Percentiles rank a stretch among this genome's conserved stretches.
These are phyloP conservation scores for Climacteris rufus DNA, from an alignment of 2,113 vertebrate genomes.

Conservation along the genomic window DNA sequence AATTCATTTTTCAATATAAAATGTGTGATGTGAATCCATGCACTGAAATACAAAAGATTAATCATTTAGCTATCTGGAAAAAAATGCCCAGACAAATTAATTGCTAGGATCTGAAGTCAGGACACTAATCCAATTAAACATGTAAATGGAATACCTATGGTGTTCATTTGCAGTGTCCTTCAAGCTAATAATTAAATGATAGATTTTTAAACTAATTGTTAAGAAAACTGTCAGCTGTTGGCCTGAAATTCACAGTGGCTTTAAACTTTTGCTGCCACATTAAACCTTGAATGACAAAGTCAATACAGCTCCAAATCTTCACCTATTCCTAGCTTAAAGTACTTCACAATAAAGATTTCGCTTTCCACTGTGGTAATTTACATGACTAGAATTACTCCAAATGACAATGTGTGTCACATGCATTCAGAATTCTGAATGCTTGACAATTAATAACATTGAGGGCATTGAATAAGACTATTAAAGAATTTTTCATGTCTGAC, in stretches of 20 bases:
- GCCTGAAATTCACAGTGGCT: not conserved
- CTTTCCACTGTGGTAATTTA: not conserved
- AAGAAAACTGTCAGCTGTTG: slow-evolving; percentile 23
- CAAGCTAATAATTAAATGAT: slow-evolving; percentile 68
- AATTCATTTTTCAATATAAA: slow-evolving; percentile 52
- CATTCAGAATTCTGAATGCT: not conserved
- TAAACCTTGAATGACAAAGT: not conserved
- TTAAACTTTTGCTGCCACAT: not conserved
- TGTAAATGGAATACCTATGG: slow-evolving; percentile 50
- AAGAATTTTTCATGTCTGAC: not conserved
- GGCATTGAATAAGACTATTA: not conserved
- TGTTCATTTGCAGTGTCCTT: slow-evolving; percentile 62
- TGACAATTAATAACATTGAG: not conserved
- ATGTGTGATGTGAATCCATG: not conserved
- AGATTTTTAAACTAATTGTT: slow-evolving; percentile 68
- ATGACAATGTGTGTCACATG: not conserved
- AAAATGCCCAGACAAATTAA: slow-evolving; percentile 59
- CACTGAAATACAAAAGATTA: slow-evolving; percentile 51
- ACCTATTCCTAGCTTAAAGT: not conserved
- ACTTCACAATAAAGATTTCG: not conserved
- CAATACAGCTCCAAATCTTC: not conserved
- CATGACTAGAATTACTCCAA: not conserved
- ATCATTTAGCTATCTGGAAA: slow-evolving; percentile 46
- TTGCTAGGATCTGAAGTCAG: slow-evolving; percentile 64
- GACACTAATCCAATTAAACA: slow-evolving; percentile 68